Percentiles rank a stretch among this genome's conserved stretches.
These are phyloP conservation scores for Drosophila saltans DNA, from an alignment of 1,140 invertebrate genomes.

Conservation along the genomic window DNA sequence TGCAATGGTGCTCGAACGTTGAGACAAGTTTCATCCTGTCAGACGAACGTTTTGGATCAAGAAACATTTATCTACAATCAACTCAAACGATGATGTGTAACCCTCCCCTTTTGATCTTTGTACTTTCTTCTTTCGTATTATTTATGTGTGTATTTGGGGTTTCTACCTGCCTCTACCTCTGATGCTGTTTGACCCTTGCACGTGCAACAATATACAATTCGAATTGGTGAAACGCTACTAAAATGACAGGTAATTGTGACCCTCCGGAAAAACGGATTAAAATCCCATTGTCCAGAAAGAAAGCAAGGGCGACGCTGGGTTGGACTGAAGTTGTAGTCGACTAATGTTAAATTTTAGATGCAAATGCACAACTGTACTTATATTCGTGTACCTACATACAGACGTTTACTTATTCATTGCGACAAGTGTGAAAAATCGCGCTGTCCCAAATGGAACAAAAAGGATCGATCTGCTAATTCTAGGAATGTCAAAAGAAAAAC, in stretches of 20 bases:
- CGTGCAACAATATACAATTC: slow-evolving; percentile 67
- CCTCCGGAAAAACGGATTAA: slow-evolving; percentile 76
- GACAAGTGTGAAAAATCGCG: slow-evolving; percentile 75
- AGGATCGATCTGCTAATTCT: slow-evolving; percentile 46
- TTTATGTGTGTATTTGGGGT: slow-evolving; percentile 25
- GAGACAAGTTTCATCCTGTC: slow-evolving; percentile 37
- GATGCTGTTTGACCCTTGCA: slow-evolving; percentile 64
- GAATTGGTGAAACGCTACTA: slow-evolving; percentile 34
- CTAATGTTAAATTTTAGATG: slow-evolving; percentile 32
- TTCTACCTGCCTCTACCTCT: slow-evolving; percentile 51
- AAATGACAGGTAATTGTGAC: slow-evolving; percentile 68
- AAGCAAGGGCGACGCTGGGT: too few species aligned
- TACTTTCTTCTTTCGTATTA: slow-evolving; percentile 29
- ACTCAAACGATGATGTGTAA: slow-evolving; percentile 43
- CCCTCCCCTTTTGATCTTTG: slow-evolving; percentile 70
- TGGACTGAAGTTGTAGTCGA: too few species aligned
- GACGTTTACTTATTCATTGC: neutral
- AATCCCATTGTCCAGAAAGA: slow-evolving; percentile 39
- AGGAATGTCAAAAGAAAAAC: slow-evolving; percentile 56
- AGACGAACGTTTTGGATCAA: slow-evolving; percentile 43
- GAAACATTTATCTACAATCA: slow-evolving; percentile 45
- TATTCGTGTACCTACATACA: neutral
- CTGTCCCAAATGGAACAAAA: slow-evolving; percentile 25
- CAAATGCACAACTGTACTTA: slow-evolving; percentile 35
- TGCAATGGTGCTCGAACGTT: slow-evolving; percentile 26